Evolutionary conservation across 53 echinoderm and acorn worm genomes (phyloP).

Genomic region (Arbacia lixula): DNA sequence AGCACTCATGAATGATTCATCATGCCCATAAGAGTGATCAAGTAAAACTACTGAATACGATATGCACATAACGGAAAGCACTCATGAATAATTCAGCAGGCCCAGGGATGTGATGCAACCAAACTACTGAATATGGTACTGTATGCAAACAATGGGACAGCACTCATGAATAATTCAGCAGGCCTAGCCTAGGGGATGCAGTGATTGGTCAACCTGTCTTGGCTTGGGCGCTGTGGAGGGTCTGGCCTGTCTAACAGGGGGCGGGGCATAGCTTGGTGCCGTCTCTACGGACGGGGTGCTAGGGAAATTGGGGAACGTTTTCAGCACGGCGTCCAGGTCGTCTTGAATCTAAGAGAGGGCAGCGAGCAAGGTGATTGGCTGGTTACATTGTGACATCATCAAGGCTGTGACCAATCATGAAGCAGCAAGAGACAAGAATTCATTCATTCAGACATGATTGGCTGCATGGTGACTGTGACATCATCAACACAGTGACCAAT

Average conservation of each 20-base stretch:
- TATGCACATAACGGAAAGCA: neutral
- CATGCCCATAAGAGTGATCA: too few relatives aligned
- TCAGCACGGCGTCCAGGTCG: slow-evolving; percentile 48
- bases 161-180: slow-evolving; percentile 58
- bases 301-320: slow-evolving; percentile 55
- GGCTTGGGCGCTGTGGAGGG: slow-evolving; percentile 42
- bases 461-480: too few relatives aligned
- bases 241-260: slow-evolving; percentile 33
- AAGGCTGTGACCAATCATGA: neutral
- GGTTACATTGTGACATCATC: slow-evolving; percentile 40
- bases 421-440: too few relatives aligned
- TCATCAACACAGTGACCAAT: slow-evolving; percentile 26
- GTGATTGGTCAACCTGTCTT: slow-evolving; percentile 55
- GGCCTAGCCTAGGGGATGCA: slow-evolving; percentile 20
- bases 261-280: slow-evolving; percentile 32
- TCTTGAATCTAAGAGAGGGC: slow-evolving; percentile 20
- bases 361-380: slow-evolving; percentile 42
- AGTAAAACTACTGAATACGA: too few relatives aligned
- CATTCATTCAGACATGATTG: too few relatives aligned
- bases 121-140: too few relatives aligned
- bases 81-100: slow-evolving; percentile 14
- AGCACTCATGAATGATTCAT: too few relatives aligned
- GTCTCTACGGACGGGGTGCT: slow-evolving; percentile 37
- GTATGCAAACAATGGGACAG: neutral
- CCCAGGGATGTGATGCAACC: neutral